Evolutionary conservation across 37 sponge, comb jelly and placozoan genomes (phyloP), one percentile per base, ranked within the genome.

Genomic region (Tethya wilhelma): DNA sequence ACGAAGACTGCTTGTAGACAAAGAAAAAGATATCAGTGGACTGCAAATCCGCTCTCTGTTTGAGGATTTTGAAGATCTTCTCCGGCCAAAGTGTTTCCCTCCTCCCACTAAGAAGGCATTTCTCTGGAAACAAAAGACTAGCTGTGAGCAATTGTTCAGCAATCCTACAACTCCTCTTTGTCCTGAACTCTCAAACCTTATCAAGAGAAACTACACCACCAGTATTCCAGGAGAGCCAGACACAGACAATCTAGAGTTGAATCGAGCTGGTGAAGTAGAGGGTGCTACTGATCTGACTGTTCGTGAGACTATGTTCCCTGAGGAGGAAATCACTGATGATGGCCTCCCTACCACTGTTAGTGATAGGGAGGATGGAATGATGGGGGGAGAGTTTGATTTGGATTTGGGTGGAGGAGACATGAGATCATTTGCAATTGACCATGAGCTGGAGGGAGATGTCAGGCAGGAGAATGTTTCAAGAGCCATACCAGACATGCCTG

Each of bases 71-170:
- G 64, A 65, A 30, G 97, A 93, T 69, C 86, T 84, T 14, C 75
- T 92, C 23, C 87, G 79, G 49, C 71, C 86, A 19, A 87, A 75
- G 58, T 83, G 86, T 34, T 79, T 81, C 56, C 92, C 92, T 37
- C 96, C 96, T 62, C 87, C 93, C 37, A 89, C 93, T 36, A 91
- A 89, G 84, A 89, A 92, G 64, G 86, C 90, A 5, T 63, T 91
- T 46, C 84, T 79, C 58, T 95, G 93, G 87, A 91, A 86, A 65
- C 87, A 83, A 17, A 80, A 75, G 57, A 80, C 84, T 0, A 80
- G 81, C 4, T 86, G 82, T 72, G 93, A 95, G 65, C 83, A 86
- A 34, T 82, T 95, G 41, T 89, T 86, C 82, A 44, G 59, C 14
- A 68, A 60, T 19, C 93, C 93, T 9, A 81, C 85, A 2, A 41